These are phyloP conservation scores for Rhynchophorus ferrugineus DNA, from an alignment of 1,140 invertebrate species.

Conservation along the genomic window DNA sequence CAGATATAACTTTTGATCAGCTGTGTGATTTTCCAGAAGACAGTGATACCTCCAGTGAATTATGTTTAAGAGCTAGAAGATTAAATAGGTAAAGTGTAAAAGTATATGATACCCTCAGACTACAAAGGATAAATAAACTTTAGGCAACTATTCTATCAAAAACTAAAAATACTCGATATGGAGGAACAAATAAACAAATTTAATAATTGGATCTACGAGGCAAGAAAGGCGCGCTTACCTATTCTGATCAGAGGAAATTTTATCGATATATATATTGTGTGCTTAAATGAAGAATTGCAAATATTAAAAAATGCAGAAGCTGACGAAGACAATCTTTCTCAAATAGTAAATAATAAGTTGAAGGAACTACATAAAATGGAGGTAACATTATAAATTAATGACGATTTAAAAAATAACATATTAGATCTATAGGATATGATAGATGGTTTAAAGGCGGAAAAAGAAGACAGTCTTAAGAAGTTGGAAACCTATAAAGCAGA, in stretches of 20 bases:
- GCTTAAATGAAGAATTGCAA: slow-evolving; percentile 69
- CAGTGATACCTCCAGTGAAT: slow-evolving; percentile 27
- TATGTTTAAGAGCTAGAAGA: slow-evolving; percentile 26
- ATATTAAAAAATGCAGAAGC: slow-evolving; percentile 69
- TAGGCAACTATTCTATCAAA: slow-evolving; percentile 52
- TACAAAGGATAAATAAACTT: no score
- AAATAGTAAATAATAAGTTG: slow-evolving; percentile 48
- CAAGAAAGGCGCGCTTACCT: slow-evolving; percentile 54
- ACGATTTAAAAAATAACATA: neutral
- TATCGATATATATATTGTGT: slow-evolving; percentile 58
- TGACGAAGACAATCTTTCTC: slow-evolving; percentile 56
- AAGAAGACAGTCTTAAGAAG: slow-evolving; percentile 15
- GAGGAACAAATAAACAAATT: slow-evolving; percentile 52
- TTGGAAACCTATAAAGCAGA: slow-evolving; percentile 23
- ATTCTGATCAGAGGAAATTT: slow-evolving; percentile 57
- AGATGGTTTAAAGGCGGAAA: slow-evolving; percentile 15
- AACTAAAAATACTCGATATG: slow-evolving; percentile 53
- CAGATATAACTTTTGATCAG: slow-evolving; percentile 14
- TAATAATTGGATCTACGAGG: slow-evolving; percentile 54
- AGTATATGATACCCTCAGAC: neutral
- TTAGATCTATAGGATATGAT: slow-evolving; percentile 7
- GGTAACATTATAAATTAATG: slow-evolving; percentile 7
- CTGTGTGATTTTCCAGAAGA: slow-evolving; percentile 21
- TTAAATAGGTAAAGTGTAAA: slow-evolving; percentile 20
- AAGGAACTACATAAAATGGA: slow-evolving; percentile 50